phyloP scores from a whole-genome alignment of 1,140 invertebrate genomes.

The Aethina tumida region DNA sequence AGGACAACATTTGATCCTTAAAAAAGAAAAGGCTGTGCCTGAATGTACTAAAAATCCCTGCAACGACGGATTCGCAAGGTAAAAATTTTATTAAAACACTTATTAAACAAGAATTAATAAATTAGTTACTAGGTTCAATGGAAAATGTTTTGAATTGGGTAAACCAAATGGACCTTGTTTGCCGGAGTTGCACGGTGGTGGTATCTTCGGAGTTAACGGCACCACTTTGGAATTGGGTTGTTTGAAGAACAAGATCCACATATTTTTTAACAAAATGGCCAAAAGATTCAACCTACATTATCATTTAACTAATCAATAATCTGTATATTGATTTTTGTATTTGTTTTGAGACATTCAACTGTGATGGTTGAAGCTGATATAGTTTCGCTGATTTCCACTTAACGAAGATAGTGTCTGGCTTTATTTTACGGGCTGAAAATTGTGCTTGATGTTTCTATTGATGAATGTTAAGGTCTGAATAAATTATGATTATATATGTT shows the following conservation, averaged over 20 bases:
- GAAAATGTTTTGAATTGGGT: constrained; percentile 18
- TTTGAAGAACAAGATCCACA: constrained; percentile 9
- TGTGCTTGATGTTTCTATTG: too few relatives aligned
- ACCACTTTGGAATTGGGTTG: constrained; percentile 24
- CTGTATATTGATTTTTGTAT: too few relatives aligned
- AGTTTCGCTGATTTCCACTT: too few relatives aligned
- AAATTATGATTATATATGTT: too few relatives aligned
- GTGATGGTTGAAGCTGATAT: too few relatives aligned
- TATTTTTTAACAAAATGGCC: too few relatives aligned
- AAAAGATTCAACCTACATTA: too few relatives aligned
- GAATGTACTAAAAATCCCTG: constrained; percentile 51
- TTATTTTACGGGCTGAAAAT: too few relatives aligned
- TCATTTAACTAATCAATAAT: too few relatives aligned
- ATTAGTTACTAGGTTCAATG: constrained; percentile 12
- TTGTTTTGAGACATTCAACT: too few relatives aligned
- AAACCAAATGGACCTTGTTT: constrained; percentile 21
- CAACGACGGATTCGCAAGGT: constrained; percentile 30
- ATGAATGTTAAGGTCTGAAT: too few relatives aligned
- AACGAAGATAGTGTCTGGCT: too few relatives aligned
- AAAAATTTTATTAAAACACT: constrained; percentile 5
- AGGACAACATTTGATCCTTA: constrained; percentile 45
- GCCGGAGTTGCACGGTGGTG: constrained; percentile 19
- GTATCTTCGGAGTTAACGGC: constrained; percentile 26
- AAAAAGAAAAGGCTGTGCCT: constrained; percentile 40
- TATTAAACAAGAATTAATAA: constrained; percentile 1